A percentile compares a stretch with the other conserved stretches of the same genome.
These are phyloP conservation scores for Lagodon rhomboides DNA, from an alignment of 2,797 vertebrate genomes.

Conservation along the genomic window DNA sequence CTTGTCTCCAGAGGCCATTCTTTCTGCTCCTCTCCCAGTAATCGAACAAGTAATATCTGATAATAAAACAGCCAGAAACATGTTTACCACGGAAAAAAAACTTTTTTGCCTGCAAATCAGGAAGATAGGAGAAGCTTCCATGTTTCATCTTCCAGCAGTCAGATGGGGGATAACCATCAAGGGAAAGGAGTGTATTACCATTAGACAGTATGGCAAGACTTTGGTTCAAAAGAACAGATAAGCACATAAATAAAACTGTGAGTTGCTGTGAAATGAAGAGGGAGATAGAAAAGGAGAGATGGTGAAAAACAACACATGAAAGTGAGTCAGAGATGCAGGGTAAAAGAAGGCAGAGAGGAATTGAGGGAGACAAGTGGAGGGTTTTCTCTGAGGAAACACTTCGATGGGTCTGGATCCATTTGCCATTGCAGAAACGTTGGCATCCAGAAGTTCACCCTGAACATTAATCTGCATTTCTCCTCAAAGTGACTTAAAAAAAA, in stretches of 20 bases:
- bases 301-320: slow-evolving; percentile 43
- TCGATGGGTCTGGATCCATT: slow-evolving; percentile 29
- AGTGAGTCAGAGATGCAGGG: slow-evolving; percentile 21
- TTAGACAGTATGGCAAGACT: slow-evolving; percentile 55
- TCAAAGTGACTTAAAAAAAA: slow-evolving; percentile 64
- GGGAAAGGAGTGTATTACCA: slow-evolving; percentile 52
- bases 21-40: slow-evolving; percentile 10
- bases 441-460: slow-evolving; percentile 56
- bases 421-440: slow-evolving; percentile 18
- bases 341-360: slow-evolving; percentile 2
- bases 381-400: slow-evolving; percentile 42
- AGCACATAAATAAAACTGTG: slow-evolving; percentile 64
- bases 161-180: slow-evolving; percentile 65
- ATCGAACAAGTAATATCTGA: slow-evolving; percentile 27
- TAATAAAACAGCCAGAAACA: slow-evolving; percentile 48
- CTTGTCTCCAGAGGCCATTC: neutral
- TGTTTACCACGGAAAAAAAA: slow-evolving; percentile 55
- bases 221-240: slow-evolving; percentile 71
- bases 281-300: slow-evolving; percentile 30
- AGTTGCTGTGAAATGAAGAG: slow-evolving; percentile 40
- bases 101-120: slow-evolving; percentile 43
- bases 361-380: slow-evolving; percentile 16
- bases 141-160: slow-evolving; percentile 65
- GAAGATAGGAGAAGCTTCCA: slow-evolving; percentile 26
- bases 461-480: slow-evolving; percentile 64